A percentile compares a stretch with the other conserved stretches of the same genome.
phyloP scores from a whole-genome alignment of 2,888 invertebrate species.

The Andrena hattorfiana region DNA sequence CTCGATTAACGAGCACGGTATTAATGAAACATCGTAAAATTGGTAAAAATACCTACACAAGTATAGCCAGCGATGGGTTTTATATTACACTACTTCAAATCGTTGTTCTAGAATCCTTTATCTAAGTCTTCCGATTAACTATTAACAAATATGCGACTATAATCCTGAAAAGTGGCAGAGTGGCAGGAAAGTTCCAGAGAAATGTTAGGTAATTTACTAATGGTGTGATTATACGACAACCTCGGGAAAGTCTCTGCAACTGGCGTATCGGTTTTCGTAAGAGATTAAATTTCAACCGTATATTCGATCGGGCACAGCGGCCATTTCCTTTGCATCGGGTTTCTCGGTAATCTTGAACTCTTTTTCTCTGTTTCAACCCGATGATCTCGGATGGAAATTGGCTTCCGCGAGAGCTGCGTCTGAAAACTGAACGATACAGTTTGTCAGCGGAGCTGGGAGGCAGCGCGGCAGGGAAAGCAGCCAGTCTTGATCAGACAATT shows the following conservation, averaged over 20 bases:
- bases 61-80: neutral
- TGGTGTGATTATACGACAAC: slow-evolving; percentile 23
- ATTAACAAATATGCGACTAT: neutral
- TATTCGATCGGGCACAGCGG: slow-evolving; percentile 41
- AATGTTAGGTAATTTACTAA: slow-evolving; percentile 34
- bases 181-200: neutral
- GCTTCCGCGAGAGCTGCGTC: neutral
- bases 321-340: slow-evolving; percentile 26
- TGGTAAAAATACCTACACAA: neutral
- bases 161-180: neutral
- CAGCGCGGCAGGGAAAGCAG: slow-evolving; percentile 48
- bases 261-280: slow-evolving; percentile 42
- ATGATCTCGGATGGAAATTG: slow-evolving; percentile 35
- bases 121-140: too few relatives aligned
- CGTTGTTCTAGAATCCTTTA: neutral
- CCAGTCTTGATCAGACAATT: slow-evolving; percentile 72
- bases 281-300: slow-evolving; percentile 45
- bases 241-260: slow-evolving; percentile 41
- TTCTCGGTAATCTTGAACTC: slow-evolving; percentile 33
- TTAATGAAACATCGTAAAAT: slow-evolving; percentile 1
- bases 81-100: neutral
- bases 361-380: slow-evolving; percentile 12
- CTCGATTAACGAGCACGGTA: neutral
- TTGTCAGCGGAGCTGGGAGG: slow-evolving; percentile 30
- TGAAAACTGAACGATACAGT: slow-evolving; percentile 48